A percentile compares a stretch with the other conserved stretches of the same genome.
Conservation (phyloP, 2,888 invertebrate genomes). For the Pyrochroa serraticornis region DNA sequence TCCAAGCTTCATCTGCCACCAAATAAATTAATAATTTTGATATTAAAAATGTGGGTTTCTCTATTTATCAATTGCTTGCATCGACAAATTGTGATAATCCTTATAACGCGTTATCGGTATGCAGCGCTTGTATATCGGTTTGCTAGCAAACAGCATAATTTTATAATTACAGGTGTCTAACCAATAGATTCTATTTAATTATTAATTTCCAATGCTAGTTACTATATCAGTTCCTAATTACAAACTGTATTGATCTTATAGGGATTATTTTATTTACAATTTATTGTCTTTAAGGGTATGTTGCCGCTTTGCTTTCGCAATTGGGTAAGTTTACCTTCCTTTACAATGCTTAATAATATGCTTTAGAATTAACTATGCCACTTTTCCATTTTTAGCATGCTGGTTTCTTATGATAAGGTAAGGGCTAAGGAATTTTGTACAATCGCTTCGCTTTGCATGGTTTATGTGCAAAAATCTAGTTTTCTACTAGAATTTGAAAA, state of each 20-base stretch:
- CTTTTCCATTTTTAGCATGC: slow-evolving; percentile 45
- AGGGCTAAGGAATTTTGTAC: slow-evolving; percentile 34
- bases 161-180: no score
- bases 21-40: no score
- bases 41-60: no score
- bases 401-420: slow-evolving; percentile 45
- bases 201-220: not conserved
- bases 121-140: no score
- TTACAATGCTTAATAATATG: slow-evolving; percentile 3
- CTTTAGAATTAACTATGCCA: slow-evolving; percentile 24
- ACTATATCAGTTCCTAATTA: slow-evolving; percentile 1
- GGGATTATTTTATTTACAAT: slow-evolving; percentile 6
- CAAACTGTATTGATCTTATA: slow-evolving; percentile 7
- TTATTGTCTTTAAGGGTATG: slow-evolving; percentile 32
- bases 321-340: slow-evolving; percentile 21
- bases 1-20: no score
- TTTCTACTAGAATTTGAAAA: slow-evolving; percentile 20
- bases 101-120: no score
- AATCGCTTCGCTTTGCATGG: slow-evolving; percentile 29
- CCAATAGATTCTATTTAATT: no score
- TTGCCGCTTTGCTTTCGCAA: slow-evolving; percentile 20
- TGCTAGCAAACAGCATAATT: no score
- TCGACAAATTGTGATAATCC: no score
- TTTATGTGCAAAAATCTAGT: slow-evolving; percentile 9
- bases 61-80: no score